Evolutionary conservation across 1,140 invertebrate species (phyloP), one percentile per base, ranked within the genome.

Genomic region (Polypedilum vanderplanki): DNA sequence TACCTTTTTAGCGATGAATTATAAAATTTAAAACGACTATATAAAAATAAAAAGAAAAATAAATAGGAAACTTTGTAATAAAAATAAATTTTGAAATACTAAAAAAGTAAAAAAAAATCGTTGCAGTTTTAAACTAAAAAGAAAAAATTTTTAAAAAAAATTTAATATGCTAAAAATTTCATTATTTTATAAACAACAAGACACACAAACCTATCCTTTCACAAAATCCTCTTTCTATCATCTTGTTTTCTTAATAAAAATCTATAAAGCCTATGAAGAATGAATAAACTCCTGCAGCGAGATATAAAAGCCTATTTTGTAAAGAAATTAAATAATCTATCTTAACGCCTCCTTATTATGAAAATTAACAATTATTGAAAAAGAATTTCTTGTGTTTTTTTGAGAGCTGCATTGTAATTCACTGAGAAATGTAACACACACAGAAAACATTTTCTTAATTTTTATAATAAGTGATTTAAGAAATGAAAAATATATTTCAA

Each of bases 1-100:
- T 57, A 57, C 46, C 46, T 57, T 57, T 57, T 57, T 57, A 57
- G 46, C 46, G 46, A 57, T 57, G 46, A 57, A 57, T n/a, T 57
- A 57, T 57, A 12, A 57, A 57, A 12, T 57, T 57, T 1, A 57
- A 57, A 57, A n/a, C 46, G 46, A 57, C 46, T 57, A 57, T 57
- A 57, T 57, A 57, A 3, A 33, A 33, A 33, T 33, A 33, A 33
- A 33, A 3, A 33, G 5, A 3, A 33, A 33, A 33, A 33, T 33
- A 33, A 33, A 33, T 57, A 57, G 46, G 46, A 57, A 33, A 57
- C 46, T 57, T 57, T 57, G 46, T 57, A 57, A 57, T 57, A 57
- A 57, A 57, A 57, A 57, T 57, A 12, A 57, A 33, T 33, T 33
- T 33, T 33, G 24, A 15, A 57, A 57, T 4, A 57, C 4, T 57